Base-by-base conservation (phyloP, 2,888 invertebrate genomes). In the Hydraecia micacea region DNA sequence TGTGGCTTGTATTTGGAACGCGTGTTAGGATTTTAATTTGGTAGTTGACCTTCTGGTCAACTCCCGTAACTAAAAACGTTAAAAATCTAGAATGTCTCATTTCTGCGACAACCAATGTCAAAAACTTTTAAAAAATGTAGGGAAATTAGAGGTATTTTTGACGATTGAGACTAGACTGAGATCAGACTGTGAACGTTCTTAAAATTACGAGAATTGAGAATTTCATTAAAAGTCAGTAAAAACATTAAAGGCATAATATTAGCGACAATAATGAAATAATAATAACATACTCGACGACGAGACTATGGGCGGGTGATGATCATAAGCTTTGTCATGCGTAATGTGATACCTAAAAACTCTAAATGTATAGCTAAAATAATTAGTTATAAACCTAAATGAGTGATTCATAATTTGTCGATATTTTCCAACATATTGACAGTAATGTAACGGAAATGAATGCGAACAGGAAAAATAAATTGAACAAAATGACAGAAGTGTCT, bases 381-480 rank as follows among this genome's bases (percentile, higher is more conserved):
- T 42, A 11, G 1, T n/a, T 3, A 67, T 28, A 11, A 42, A 28
- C 21, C 11, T 21, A 28, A 28, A 21, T 11, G 3, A 46, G 9
- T 49, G 21, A 21, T 28, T 68, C 9, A 49, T 49, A 8, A 68
- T 49, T 9, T 25, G 9, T 18, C 11, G 11, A 55, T n/a, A 25
- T 25, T 73, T 39, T 28, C 28, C 28, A 49, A 49, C 21, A 21
- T 49, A 39, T 65, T 80, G n/a, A 65, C 58, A 58, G 58, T 49
- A n/a, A 58, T 72, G 21, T 32, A 65, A 72, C 25, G 46, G n/a
- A 79, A 66, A 73, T 65, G 32, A 32, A 32, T 42, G n/a, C 36
- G 46, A 65, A 80, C 49, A 58, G 63, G 46, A 65, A 78, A 39
- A 67, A 25, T 25, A 60, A n/a, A 32, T 55, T 8, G 6, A 73